phyloP scores from a whole-genome alignment of 2,113 vertebrate genomes.

The Agapornis roseicollis region DNA sequence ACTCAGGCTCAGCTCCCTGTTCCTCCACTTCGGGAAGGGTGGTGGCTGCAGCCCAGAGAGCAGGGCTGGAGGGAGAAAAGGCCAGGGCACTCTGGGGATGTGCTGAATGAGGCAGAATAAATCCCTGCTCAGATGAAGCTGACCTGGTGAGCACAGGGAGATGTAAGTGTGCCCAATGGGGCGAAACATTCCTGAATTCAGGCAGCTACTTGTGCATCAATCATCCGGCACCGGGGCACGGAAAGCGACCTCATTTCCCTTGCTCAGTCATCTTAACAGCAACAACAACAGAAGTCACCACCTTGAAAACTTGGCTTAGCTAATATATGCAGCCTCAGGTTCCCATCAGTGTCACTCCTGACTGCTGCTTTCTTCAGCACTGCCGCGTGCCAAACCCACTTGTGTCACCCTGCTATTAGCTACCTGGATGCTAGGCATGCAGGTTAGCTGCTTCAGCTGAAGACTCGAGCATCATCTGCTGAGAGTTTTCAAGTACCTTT shows the following conservation, averaged over 20 bases:
- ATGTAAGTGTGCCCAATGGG: neutral
- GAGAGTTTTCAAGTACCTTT: no score
- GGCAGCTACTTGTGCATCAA: neutral
- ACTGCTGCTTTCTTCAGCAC: neutral
- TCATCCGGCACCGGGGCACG: neutral
- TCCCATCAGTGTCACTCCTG: neutral
- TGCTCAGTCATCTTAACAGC: neutral
- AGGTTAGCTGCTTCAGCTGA: neutral
- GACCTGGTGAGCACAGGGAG: neutral
- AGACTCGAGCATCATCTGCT: neutral
- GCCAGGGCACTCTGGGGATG: fast-evolving
- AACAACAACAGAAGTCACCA: neutral
- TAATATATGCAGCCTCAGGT: neutral
- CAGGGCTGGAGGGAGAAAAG: fast-evolving
- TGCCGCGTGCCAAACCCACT: fast-evolving
- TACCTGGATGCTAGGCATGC: neutral
- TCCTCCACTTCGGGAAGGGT: fast-evolving
- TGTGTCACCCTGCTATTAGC: neutral
- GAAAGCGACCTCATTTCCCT: neutral
- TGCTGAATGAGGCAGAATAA: neutral
- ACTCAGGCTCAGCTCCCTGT: neutral
- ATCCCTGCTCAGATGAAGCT: neutral
- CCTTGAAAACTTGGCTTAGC: neutral
- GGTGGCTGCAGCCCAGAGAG: neutral
- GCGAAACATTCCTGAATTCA: neutral